Conservation (phyloP, 2,797 vertebrate species). For the Streptopelia turtur region DNA sequence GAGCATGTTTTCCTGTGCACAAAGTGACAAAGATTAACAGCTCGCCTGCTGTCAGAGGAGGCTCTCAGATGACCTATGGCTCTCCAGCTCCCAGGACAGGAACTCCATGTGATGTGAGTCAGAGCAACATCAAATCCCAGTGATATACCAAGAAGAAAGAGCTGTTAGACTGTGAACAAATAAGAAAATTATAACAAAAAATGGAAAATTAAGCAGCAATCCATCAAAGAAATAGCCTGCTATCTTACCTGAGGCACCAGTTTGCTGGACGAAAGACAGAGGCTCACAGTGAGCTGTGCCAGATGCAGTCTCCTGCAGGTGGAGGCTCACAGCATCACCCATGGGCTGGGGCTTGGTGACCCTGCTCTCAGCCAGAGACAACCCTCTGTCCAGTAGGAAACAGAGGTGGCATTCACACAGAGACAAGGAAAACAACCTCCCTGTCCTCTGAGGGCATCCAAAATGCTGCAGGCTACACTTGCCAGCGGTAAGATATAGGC, state of each 20-base stretch:
- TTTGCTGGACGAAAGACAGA: neutral
- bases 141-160: neutral
- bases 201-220: neutral
- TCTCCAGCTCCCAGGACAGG: neutral
- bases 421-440: neutral
- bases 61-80: neutral
- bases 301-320: neutral
- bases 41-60: rapidly evolving
- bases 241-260: neutral
- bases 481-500: neutral
- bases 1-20: neutral
- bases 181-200: neutral
- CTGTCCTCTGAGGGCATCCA: neutral
- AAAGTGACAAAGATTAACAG: neutral
- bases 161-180: rapidly evolving
- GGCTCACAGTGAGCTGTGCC: neutral
- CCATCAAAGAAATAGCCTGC: neutral
- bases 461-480: neutral
- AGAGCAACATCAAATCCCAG: neutral
- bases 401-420: rapidly evolving
- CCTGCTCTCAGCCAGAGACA: neutral
- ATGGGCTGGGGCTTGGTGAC: neutral
- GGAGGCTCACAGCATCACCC: neutral
- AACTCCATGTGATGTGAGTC: rapidly evolving
- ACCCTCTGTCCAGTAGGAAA: neutral